Base-by-base conservation (phyloP, 2,888 invertebrate genomes). In the Aromia moschata region DNA sequence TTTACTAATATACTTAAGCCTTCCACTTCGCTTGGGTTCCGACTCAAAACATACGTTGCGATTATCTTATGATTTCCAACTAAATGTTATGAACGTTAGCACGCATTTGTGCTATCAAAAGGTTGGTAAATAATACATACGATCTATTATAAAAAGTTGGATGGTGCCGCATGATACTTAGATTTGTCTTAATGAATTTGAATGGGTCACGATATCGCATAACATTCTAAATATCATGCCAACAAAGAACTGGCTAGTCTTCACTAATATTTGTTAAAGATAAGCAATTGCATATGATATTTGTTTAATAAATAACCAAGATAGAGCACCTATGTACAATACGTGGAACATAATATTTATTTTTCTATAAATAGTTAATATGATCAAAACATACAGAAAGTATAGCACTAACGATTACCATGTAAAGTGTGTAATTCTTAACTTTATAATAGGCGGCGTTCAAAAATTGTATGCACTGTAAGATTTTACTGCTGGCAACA, bases 241-340 rank as follows among this genome's bases (percentile, higher is more conserved):
- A 60, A 57, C 62, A 43, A 33, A 56, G 56, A 59, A 55, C 49
- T 61, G 20, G 56, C 54, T 63, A 66, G 53, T 58, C n/a, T 12
- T 58, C 41, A 54, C 62, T 67, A 65, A 58, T 62, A 56, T 62
- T 61, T 62, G 55, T 59, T 62, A 53, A 64, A 60, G 58, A 54
- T 58, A 68, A 68, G 68, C 68, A 44, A 51, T 58, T 66, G 64
- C 62, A 57, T 63, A 47, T 61, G 57, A 61, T 60, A 64, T 57
- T 52, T 56, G 36, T 62, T 51, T 43, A 53, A 55, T 56, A 53
- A 56, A 60, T 61, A 68, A 67, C 61, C 61, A 60, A 63, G 64
- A 64, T 65, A 64, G 61, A 59, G 46, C n/a, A n/a, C n/a, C n/a
- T 70, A 67, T 67, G 57, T 67, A 67, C 64, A 68, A 52, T 62